Conservation (phyloP, 2,797 vertebrate species). For the Mus caroli region DNA sequence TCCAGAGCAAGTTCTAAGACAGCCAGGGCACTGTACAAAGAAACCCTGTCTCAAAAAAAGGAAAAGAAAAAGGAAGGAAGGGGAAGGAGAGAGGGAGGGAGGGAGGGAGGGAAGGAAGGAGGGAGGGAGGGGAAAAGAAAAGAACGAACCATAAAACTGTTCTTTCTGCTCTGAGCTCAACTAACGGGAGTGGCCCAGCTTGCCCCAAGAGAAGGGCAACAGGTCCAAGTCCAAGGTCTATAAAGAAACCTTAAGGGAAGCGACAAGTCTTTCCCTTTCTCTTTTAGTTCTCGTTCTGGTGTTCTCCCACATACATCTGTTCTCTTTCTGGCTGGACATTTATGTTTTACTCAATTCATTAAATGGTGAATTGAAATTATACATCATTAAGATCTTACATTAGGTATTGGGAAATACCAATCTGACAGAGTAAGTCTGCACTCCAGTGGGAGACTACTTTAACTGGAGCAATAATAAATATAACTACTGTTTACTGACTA, state of each 20-base stretch:
- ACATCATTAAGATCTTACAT: neutral
- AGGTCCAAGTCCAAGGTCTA: neutral
- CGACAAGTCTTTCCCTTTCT: neutral
- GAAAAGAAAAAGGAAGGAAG: neutral
- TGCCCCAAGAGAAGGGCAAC: neutral
- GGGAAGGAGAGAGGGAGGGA: fast-evolving
- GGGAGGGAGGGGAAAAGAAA: neutral
- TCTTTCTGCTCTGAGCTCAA: neutral
- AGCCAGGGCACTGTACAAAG: neutral
- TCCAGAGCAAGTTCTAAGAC: neutral
- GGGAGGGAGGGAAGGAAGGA: fast-evolving
- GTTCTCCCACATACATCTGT: neutral
- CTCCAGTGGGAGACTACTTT: conserved; percentile 17
- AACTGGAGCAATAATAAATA: conserved; percentile 22
- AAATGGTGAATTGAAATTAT: conserved; percentile 22
- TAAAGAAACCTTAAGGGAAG: neutral
- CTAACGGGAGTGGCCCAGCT: neutral
- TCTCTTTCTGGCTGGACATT: conserved; percentile 2
- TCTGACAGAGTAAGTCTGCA: neutral
- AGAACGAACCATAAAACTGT: neutral
- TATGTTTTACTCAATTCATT: conserved; percentile 28
- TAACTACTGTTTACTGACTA: conserved; percentile 4
- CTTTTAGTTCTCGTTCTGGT: conserved; percentile 21
- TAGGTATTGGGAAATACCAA: neutral
- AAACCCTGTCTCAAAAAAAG: neutral